Evolutionary conservation across 2,888 invertebrate species (phyloP).

Genomic region (Halictus ligatus): DNA sequence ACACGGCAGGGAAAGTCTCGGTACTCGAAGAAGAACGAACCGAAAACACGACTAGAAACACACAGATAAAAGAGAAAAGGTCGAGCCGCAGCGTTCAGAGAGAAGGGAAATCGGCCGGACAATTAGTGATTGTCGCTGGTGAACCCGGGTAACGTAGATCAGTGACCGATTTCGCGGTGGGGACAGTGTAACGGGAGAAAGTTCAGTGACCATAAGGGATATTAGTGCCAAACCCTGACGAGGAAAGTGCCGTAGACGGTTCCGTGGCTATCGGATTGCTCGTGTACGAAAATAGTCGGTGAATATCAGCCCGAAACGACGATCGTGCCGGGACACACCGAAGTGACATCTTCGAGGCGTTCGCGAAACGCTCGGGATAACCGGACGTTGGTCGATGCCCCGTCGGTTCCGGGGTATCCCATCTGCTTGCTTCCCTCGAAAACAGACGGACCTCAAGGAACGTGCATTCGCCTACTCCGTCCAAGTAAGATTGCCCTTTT

Average conservation of each 20-base stretch:
- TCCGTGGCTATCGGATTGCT: slow-evolving; percentile 74
- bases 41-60: background rate
- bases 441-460: slow-evolving; percentile 1
- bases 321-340: slow-evolving; percentile 61
- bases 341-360: slow-evolving; percentile 56
- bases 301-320: slow-evolving; percentile 67
- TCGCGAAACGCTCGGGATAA: slow-evolving; percentile 18
- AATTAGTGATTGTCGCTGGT: slow-evolving; percentile 46
- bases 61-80: background rate
- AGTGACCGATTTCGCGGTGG: slow-evolving; percentile 71
- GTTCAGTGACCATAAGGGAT: slow-evolving; percentile 83
- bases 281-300: slow-evolving; percentile 79
- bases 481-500: slow-evolving; percentile 59
- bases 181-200: slow-evolving; percentile 76
- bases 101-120: background rate
- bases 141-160: slow-evolving; percentile 55
- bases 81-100: background rate
- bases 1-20: background rate
- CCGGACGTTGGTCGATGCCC: background rate
- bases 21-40: background rate
- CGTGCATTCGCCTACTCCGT: slow-evolving; percentile 15
- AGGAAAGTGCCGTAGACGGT: slow-evolving; percentile 74
- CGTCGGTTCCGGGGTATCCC: background rate
- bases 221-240: slow-evolving; percentile 78
- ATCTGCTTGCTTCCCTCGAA: background rate